phyloP scores from a whole-genome alignment of 2,113 vertebrate genomes.

The Chrysemys picta region DNA sequence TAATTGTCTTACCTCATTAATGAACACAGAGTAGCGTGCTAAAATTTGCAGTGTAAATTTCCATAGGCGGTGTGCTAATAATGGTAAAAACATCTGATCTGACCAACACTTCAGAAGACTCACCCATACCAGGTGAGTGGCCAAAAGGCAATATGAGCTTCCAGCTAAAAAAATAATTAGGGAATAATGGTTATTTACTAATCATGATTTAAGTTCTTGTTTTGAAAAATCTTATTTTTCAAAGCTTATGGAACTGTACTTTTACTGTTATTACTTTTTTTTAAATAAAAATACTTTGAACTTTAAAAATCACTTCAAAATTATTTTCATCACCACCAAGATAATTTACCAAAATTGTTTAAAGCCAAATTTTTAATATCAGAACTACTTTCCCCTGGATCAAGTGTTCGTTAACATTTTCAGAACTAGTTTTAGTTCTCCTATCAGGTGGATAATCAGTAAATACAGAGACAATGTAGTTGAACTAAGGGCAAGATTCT shows the following conservation, averaged over 20 bases:
- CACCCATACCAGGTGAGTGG: constrained; percentile 87
- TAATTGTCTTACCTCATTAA: constrained; percentile 86
- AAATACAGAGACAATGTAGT: no score
- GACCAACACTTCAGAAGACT: constrained; percentile 91
- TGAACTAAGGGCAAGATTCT: no score
- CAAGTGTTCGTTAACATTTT: not conserved
- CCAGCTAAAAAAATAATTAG: constrained; percentile 75
- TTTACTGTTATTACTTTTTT: not conserved
- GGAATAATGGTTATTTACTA: not conserved
- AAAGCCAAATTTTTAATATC: not conserved
- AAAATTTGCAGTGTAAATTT: constrained; percentile 92
- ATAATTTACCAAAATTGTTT: not conserved
- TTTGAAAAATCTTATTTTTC: not conserved
- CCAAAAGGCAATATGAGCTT: constrained; percentile 87
- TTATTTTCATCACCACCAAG: not conserved
- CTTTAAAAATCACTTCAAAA: not conserved
- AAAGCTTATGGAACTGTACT: not conserved
- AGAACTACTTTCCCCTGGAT: not conserved
- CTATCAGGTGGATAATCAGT: no score
- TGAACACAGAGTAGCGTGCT: constrained; percentile 89
- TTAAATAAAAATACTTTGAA: not conserved
- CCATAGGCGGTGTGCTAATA: constrained; percentile 92
- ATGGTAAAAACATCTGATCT: constrained; percentile 87
- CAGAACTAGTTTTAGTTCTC: not conserved
- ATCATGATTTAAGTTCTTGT: not conserved